Evolutionary conservation across 2,797 vertebrate species (phyloP).

Genomic region (Notoglanidium macrostoma): DNA sequence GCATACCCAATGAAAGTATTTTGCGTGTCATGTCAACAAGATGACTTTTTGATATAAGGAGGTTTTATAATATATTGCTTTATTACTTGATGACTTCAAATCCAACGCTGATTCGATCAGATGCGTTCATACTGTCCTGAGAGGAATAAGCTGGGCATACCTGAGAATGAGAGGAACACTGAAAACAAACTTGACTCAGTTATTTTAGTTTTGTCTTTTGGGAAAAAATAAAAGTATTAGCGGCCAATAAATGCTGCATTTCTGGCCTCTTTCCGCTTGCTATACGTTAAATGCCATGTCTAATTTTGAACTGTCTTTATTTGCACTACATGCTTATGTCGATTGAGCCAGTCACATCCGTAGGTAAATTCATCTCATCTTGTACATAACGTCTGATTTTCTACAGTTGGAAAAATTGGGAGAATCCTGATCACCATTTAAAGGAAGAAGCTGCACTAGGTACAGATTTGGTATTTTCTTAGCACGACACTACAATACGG

Average conservation of each 20-base stretch:
- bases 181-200: not conserved
- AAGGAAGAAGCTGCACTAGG: not conserved
- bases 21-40: not conserved
- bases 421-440: not conserved
- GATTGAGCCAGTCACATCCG: not conserved
- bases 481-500: not conserved
- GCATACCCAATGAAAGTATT: not conserved
- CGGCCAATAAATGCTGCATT: not conserved
- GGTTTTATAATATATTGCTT: not conserved
- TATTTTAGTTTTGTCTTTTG: not conserved
- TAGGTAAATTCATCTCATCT: not conserved
- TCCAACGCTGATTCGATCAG: not conserved
- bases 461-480: not conserved
- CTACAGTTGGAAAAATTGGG: not conserved
- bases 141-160: not conserved
- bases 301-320: not conserved
- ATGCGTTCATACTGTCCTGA: not conserved
- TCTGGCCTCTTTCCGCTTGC: not conserved
- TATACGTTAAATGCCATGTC: not conserved
- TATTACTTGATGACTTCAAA: not conserved
- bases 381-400: not conserved
- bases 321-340: not conserved
- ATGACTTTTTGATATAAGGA: not conserved
- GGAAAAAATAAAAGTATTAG: not conserved
- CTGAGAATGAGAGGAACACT: not conserved